These are phyloP conservation scores for Micromussa lordhowensis DNA, from an alignment of 92 coral and sea anemone species.

Conservation along the genomic window DNA sequence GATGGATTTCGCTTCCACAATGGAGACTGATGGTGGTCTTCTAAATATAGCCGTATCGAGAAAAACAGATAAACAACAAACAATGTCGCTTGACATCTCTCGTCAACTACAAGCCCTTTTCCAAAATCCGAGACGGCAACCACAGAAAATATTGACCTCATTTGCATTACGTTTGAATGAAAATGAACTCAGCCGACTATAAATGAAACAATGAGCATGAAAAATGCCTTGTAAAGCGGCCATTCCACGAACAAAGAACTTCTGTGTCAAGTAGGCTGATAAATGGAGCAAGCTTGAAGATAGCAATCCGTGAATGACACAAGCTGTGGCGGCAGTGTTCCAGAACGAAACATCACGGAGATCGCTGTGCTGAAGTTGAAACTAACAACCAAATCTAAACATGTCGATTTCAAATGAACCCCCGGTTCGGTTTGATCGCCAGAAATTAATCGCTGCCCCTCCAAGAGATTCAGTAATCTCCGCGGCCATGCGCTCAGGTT, in stretches of 20 bases:
- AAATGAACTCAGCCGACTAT: background rate
- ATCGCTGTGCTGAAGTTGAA: background rate
- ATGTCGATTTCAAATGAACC: conserved; percentile 14
- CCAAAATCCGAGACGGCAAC: conserved; percentile 11
- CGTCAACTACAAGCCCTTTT: conserved; percentile 21
- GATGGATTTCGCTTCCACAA: conserved; percentile 24
- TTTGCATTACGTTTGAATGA: conserved; percentile 29
- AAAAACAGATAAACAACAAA: conserved; percentile 75
- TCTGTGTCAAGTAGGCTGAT: conserved; percentile 23
- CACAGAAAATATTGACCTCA: conserved; percentile 5
- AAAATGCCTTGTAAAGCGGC: conserved; percentile 8
- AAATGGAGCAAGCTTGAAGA: conserved; percentile 3
- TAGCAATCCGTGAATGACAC: background rate
- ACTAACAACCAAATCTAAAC: conserved; percentile 3
- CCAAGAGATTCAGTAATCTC: conserved; percentile 10
- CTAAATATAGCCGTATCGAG: conserved; percentile 72
- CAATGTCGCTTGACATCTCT: conserved; percentile 58
- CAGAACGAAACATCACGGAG: background rate
- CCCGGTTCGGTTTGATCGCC: background rate
- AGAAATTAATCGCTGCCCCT: conserved; percentile 27
- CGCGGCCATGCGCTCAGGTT: conserved; percentile 29
- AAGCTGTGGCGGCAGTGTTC: background rate
- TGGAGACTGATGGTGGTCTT: conserved; percentile 36
- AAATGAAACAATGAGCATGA: conserved; percentile 4
- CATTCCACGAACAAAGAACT: conserved; percentile 36